Base-by-base conservation (phyloP, 2,888 invertebrate species). In the Caenorhabditis japonica region DNA sequence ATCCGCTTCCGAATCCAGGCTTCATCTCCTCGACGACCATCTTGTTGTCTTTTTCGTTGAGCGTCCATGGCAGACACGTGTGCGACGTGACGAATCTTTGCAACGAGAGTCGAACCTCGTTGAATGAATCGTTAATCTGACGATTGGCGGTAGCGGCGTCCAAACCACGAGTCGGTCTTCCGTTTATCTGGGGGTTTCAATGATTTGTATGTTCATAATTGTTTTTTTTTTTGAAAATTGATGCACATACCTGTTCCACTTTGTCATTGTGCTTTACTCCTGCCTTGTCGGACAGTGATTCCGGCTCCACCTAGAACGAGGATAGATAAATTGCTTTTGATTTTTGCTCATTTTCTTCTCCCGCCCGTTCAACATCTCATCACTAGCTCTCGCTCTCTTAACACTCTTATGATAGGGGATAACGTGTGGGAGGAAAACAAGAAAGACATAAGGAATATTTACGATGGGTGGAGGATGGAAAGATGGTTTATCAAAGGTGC, bases 231-330 rank as follows among this genome's bases (percentile, higher is more conserved):
- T n/a, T n/a, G n/a, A n/a, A n/a, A n/a, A n/a, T n/a, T n/a, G n/a
- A n/a, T n/a, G n/a, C n/a, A n/a, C n/a, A 44, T 59, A 74, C 77
- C 64, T 61, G 60, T 34, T 77, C 72, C 17, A 77, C 75, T 41
- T 72, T 72, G 36, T 80, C 80, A 53, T 66, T 76, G 38, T 73
- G 52, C 43, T 74, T 60, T 7, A 84, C 73, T 1, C 84, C 84
- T 38, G 84, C 84, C 51, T 83, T 83, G 30, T 84, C 83, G 3
- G 84, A 84, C 21, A 84, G 79, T 3, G 79, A 79, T 15, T 81
- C 83, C 8, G 58, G 30, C 30, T 84, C 81, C 21, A 84, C 73
- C 83, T 83, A 68, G 15, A 77, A 62, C 38, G n/a, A 10, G 4
- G 15, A 47, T 34, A 47, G 44, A 30, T 17, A 46, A 13, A 12